Evolutionary conservation across 2,888 invertebrate species (phyloP).

Genomic region (Thereva nobilitata): DNA sequence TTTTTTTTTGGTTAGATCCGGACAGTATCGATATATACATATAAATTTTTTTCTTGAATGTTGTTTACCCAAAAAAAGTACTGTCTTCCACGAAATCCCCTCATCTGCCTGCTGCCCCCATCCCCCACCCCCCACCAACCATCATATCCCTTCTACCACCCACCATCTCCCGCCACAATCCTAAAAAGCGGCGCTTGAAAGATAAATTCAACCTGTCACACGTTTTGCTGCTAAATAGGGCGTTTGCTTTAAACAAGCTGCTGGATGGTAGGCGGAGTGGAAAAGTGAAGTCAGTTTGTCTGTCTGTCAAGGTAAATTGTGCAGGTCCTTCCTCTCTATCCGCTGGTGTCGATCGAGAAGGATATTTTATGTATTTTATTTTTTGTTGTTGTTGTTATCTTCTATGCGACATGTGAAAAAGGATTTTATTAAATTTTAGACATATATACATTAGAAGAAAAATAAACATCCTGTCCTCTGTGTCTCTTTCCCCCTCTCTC

Average conservation of each 20-base stretch:
- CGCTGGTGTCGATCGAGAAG: too few relatives aligned
- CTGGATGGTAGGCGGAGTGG: background rate
- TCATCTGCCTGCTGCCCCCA: background rate
- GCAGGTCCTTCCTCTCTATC: background rate
- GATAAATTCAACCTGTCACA: slow-evolving; percentile 28
- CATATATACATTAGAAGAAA: too few relatives aligned
- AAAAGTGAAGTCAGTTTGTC: slow-evolving; percentile 26
- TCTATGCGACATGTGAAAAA: too few relatives aligned
- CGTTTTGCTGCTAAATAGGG: slow-evolving; percentile 5
- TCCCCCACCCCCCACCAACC: background rate
- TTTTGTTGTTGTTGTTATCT: too few relatives aligned
- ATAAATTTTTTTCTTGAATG: too few relatives aligned
- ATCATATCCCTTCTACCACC: slow-evolving; percentile 21
- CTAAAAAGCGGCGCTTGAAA: slow-evolving; percentile 16
- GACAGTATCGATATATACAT: background rate
- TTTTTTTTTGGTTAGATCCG: slow-evolving; percentile 7
- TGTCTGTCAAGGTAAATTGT: slow-evolving; percentile 25
- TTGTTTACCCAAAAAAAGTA: too few relatives aligned
- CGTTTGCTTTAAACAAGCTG: background rate
- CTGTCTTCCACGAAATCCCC: too few relatives aligned
- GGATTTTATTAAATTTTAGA: too few relatives aligned
- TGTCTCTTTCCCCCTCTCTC: too few relatives aligned
- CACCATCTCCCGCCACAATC: slow-evolving; percentile 22
- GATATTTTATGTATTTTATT: too few relatives aligned
- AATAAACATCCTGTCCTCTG: too few relatives aligned